Evolutionary conservation across 2,113 vertebrate genomes (phyloP), one percentile per base, ranked within the genome.

Genomic region (Callaeas wilsoni): DNA sequence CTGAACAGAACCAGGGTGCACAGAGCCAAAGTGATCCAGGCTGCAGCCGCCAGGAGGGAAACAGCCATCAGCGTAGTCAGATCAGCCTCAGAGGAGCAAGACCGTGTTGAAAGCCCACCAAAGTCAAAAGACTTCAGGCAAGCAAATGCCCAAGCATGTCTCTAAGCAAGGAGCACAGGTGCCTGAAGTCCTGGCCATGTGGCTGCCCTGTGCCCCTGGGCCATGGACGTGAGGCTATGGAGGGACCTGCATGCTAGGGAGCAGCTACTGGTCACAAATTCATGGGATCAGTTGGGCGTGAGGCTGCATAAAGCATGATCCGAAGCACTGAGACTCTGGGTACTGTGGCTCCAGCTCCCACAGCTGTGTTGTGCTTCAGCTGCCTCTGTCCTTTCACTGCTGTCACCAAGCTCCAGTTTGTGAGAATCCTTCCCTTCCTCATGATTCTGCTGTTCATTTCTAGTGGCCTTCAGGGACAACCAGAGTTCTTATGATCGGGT

Each of bases 231-330:
- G 2, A 13, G n/a, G 30, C 68, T 39, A 4, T 13, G 67, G 52
- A 42, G 2, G 25, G 55, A 44, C 30, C 74, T 9, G 3, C 13
- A 1, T 18, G 14, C 33, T 4, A 6, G 37, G 49, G 50, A 67
- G 10, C 8, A 9, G 9, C 84, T 59, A 12, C 33, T 17, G 55
- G 4, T 67, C 30, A 25, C 44, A 13, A 7, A n/a, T 0, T 7
- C 3, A 0, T 1, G 32, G 6, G 0, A 2, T 10, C 37, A 16
- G 17, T 3, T 71, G 84, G 69, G 35, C 65, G 13, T 0, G 6
- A 62, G 25, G 3, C 1, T 59, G 52, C 2, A n/a, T 9, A 19
- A 44, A 74, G 75, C 41, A 0, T 4, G 4, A 12, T 10, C 49
- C 2, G 3, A 57, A 70, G 71, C 75, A 32, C 52, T 32, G 18